phyloP scores from a whole-genome alignment of 2,888 invertebrate genomes.

The Parnassius mnemosyne region DNA sequence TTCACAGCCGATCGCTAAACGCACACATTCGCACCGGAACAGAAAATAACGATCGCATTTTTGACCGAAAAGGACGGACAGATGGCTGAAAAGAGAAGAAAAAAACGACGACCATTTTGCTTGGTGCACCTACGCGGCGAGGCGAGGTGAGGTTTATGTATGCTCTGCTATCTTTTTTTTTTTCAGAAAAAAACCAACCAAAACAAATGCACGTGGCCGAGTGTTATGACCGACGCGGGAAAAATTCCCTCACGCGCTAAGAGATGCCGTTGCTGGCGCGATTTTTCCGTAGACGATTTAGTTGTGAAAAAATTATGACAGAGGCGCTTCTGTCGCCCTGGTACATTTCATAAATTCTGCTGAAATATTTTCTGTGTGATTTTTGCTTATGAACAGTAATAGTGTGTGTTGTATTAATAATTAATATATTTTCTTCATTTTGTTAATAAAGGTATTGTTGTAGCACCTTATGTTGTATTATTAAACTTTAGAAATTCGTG shows the following conservation, averaged over 20 bases:
- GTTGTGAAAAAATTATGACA: constrained; percentile 65
- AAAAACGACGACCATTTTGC: constrained; percentile 81
- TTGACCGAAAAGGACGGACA: constrained; percentile 81
- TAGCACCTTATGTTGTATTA: no score
- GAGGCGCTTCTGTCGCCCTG: constrained; percentile 59
- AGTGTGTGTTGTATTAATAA: no score
- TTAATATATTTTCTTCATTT: no score
- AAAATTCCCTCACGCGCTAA: constrained; percentile 70
- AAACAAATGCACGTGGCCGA: constrained; percentile 80
- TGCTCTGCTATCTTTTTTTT: constrained; percentile 70
- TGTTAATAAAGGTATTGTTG: no score
- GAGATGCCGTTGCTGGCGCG: constrained; percentile 75
- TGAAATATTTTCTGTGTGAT: background rate
- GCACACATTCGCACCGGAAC: constrained; percentile 78
- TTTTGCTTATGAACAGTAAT: no score
- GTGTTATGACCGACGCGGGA: constrained; percentile 76
- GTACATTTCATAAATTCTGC: constrained; percentile 5
- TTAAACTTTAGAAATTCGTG: no score
- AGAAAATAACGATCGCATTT: constrained; percentile 82
- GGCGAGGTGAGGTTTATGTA: constrained; percentile 74
- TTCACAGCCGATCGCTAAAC: constrained; percentile 57
- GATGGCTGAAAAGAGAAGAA: constrained; percentile 81
- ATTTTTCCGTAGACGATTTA: constrained; percentile 63
- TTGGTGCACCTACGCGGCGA: constrained; percentile 71
- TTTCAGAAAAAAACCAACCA: constrained; percentile 76